Percentiles rank a stretch among this genome's conserved stretches.
Conservation (phyloP, 2,113 vertebrate genomes). For the Aspiorhynchus laticeps region DNA sequence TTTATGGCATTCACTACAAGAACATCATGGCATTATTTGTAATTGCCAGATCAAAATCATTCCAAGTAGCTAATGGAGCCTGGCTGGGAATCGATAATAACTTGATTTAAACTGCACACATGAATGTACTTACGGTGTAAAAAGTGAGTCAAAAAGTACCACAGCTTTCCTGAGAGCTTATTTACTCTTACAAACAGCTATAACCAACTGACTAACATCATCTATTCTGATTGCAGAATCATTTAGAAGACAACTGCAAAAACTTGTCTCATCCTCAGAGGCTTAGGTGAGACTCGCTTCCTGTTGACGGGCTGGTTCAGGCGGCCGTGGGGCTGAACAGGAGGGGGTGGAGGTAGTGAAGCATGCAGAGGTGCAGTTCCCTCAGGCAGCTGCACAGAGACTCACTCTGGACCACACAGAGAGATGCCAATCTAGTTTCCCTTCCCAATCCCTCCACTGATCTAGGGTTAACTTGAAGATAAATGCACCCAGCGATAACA, state of each 20-base stretch:
- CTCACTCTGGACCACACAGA: slow-evolving; percentile 84
- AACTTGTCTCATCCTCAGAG: slow-evolving; percentile 31
- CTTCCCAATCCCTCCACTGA: slow-evolving; percentile 55
- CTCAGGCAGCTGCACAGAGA: slow-evolving; percentile 73
- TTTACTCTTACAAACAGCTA: not conserved
- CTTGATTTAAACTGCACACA: not conserved
- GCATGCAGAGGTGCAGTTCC: slow-evolving; percentile 78
- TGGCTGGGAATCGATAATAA: not conserved
- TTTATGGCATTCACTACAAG: not conserved
- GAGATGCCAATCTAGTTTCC: slow-evolving; percentile 75
- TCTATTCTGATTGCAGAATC: not conserved
- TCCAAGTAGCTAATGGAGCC: not conserved
- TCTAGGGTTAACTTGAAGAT: slow-evolving; percentile 61
- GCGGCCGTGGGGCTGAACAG: slow-evolving; percentile 52
- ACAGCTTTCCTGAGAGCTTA: not conserved
- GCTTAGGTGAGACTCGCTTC: slow-evolving; percentile 69
- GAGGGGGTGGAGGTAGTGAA: slow-evolving; percentile 74
- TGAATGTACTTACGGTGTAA: not conserved
- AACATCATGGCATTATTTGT: not conserved
- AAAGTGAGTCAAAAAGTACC: not conserved
- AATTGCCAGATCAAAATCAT: not conserved
- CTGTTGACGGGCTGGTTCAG: slow-evolving; percentile 76
- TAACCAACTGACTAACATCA: not conserved
- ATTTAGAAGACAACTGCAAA: slow-evolving; percentile 10
- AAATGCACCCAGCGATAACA: slow-evolving; percentile 41